Base-by-base conservation (phyloP, 2,113 vertebrate genomes). In the Lepus americanus region DNA sequence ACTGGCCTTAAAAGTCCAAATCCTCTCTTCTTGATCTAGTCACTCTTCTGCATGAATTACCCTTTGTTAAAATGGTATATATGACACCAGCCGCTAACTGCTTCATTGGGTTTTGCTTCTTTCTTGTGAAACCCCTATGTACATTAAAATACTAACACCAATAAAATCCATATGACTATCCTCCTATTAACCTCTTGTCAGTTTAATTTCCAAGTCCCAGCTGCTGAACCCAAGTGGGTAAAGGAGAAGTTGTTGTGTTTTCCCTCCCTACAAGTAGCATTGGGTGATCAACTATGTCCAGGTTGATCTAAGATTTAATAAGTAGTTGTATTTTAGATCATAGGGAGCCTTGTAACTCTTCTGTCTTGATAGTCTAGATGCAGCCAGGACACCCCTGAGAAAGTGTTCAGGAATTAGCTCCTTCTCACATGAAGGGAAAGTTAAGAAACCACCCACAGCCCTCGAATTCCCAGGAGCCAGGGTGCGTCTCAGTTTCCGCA, bases 381-480 rank as follows among this genome's bases (percentile, higher is more conserved):
- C 16, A 74, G 6, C 66, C 44, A 29, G 16, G 17, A 49, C 55
- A 67, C 9, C 23, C 1, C n/a, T 53, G 13, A 73, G 66, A 39
- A 51, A 4, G 7, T 44, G 49, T 69, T 29, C 9, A 69, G 23
- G 49, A 39, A 90, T 66, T 20, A 93, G 5, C 13, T 70, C 25
- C 66, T 86, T 53, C 39, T 29, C 69, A 19, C 0, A 33, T 87
- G 91, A 74, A 89, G 86, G n/a, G 36, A 84, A 74, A 64, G 25
- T 9, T 44, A 69, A 70, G 44, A 29, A 29, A 3, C 17, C 9
- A 17, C 76, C 33, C 79, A 29, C 2, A 0, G 20, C 1, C 0
- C 1, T 1, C 33, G 25, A 22, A 12, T 85, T 89, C 87, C 84
- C 80, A 51, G 76, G 78, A 94, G 55, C 23, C 70, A 64, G 76